Evolutionary conservation across 2,888 invertebrate genomes (phyloP), one percentile per base, ranked within the genome.

Genomic region (Endotricha flammealis): DNA sequence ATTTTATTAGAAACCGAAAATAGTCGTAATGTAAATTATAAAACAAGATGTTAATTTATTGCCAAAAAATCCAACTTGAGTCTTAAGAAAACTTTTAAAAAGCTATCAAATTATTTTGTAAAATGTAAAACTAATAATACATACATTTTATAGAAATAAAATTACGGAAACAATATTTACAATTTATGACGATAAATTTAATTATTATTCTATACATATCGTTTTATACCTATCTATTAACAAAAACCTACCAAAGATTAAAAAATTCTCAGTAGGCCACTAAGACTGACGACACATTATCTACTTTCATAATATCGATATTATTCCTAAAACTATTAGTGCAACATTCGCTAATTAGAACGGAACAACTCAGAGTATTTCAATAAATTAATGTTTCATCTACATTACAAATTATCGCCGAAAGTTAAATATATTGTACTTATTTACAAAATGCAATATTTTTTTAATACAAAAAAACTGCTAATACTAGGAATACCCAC

Each of bases 391-490:
- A 70, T 73, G 67, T 69, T 70, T 61, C 64, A 71, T 59, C 73
- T 75, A 74, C 65, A 65, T 67, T 66, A 64, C 53, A 60, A 53
- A 54, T 60, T 62, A 65, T 60, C 62, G 63, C 59, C 59, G 60
- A 69, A 62, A 62, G 53, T 58, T 60, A 56, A 55, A 59, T 58
- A 59, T 59, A 61, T 78, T 80, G 76, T 81, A 82, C 76, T 79
- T 83, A 85, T 85, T 82, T 85, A 82, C 80, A 83, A 82, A 83
- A 85, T 83, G 82, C 81, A 80, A 63, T 66, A 66, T 69, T 71
- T 64, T 71, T 20, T n/a, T n/a, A n/a, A n/a, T 70, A 72, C 65
- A 68, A 71, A 71, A 62, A 53, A 67, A 62, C 48, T 55, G 47
- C 51, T 52, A 57, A 64, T 48, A 47, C 52, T 53, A 56, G 45